Percentiles rank a stretch among this genome's conserved stretches.
Evolutionary conservation across 2,113 vertebrate genomes (phyloP).

Genomic region (Tricholaema leucomelas): DNA sequence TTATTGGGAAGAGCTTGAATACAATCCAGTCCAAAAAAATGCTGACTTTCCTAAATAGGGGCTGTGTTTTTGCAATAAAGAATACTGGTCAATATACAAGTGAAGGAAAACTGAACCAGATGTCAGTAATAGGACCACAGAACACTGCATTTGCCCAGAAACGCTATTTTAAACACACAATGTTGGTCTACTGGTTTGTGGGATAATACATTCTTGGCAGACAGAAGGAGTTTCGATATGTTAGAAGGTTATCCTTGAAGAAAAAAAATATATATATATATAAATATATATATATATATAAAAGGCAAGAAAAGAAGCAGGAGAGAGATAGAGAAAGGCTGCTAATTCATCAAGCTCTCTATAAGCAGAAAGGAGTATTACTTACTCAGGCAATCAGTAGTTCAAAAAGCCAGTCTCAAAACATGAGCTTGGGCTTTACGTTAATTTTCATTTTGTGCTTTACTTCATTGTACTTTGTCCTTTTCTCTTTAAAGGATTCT

Average conservation of each 20-base stretch:
- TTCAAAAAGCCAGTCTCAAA: not conserved
- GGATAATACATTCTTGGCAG: slow-evolving; percentile 80
- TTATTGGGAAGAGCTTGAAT: slow-evolving; percentile 74
- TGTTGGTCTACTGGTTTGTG: slow-evolving; percentile 80
- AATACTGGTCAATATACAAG: slow-evolving; percentile 85
- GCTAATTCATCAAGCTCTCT: slow-evolving; percentile 21
- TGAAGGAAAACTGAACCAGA: slow-evolving; percentile 83
- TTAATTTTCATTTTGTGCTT: not conserved
- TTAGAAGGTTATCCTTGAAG: slow-evolving; percentile 72
- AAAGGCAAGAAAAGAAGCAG: too few relatives aligned
- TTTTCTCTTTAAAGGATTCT: not conserved
- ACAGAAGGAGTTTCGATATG: slow-evolving; percentile 68
- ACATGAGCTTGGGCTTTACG: not conserved
- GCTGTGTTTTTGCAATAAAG: slow-evolving; percentile 81
- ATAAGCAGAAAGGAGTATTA: not conserved
- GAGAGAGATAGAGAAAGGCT: not conserved
- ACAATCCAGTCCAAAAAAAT: slow-evolving; percentile 71
- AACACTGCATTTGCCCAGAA: slow-evolving; percentile 79
- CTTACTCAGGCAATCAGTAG: not conserved
- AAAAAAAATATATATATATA: too few relatives aligned
- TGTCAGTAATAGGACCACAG: slow-evolving; percentile 82
- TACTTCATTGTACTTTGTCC: not conserved
- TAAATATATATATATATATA: too few relatives aligned
- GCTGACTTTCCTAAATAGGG: slow-evolving; percentile 76
- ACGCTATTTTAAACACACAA: slow-evolving; percentile 83